These are phyloP conservation scores for Nyleta sp. DNA, from an alignment of 2,888 invertebrate genomes.

Conservation along the genomic window DNA sequence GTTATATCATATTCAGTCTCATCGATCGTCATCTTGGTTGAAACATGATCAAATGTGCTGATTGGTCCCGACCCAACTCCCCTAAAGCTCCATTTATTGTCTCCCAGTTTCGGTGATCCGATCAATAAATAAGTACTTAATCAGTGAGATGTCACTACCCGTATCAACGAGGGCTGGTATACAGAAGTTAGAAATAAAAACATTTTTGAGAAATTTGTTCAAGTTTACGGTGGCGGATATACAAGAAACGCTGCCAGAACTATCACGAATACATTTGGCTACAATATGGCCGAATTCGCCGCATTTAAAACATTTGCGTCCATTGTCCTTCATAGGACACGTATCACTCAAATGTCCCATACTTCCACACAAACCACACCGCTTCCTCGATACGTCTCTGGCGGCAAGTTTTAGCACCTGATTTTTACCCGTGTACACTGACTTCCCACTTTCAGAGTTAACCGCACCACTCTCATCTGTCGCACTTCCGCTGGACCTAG, in stretches of 20 bases:
- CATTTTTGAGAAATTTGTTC: not conserved
- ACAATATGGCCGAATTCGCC: constrained; percentile 1
- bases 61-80: constrained; percentile 4
- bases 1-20: not conserved
- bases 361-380: not conserved
- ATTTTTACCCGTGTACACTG: not conserved
- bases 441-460: not conserved
- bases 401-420: not conserved
- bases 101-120: not conserved
- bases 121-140: not conserved
- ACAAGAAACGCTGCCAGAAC: not conserved
- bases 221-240: not conserved
- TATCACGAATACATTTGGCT: not conserved
- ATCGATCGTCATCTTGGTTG: constrained; percentile 2
- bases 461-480: not conserved
- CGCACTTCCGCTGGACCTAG: not conserved
- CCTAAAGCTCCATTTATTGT: not conserved
- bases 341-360: not conserved
- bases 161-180: not conserved
- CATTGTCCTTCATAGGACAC: constrained; percentile 2
- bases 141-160: constrained; percentile 9
- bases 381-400: not conserved
- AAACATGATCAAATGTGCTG: not conserved
- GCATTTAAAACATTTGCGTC: constrained; percentile 6
- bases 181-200: not conserved